Evolutionary conservation across 2,797 vertebrate species (phyloP), one percentile per base, ranked within the genome.

Genomic region (Mionectes olivaceus): DNA sequence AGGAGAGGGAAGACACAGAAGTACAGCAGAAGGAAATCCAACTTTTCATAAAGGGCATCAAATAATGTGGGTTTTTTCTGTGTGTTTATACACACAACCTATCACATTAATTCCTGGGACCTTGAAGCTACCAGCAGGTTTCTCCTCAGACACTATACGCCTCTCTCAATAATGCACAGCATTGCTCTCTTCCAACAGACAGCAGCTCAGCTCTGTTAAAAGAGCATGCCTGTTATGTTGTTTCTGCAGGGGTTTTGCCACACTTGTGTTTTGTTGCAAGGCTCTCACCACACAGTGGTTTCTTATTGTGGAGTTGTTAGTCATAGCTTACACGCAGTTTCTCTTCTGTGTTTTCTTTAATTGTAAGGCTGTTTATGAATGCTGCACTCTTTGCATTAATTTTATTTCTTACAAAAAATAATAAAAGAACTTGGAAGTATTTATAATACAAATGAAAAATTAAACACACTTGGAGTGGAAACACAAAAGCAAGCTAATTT

Each of bases 311-410:
- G 64, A 74, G 50, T 18, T 70, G 80, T 95, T 93, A 94, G 78
- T 94, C 88, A 93, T 13, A 28, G 80, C 88, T 94, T 93, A 84
- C 39, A 64, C 0, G 0, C 63, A 80, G 64, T 95, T 91, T 93
- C 90, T 94, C 83, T 84, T 96, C 85, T 83, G 39, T 84, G 68
- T 88, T 94, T 96, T 90, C 85, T 82, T 92, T 90, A 89, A 85
- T 76, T 65, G 56, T 23, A 65, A 0, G 22, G 33, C 63, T 93
- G 84, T 80, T 90, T 89, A 90, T 37, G 61, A 89, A 67, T 3
- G 9, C 71, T 68, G 32, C 21, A 43, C 61, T 90, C 73, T 93
- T 84, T 60, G 79, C 37, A 74, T 83, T 96, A 33, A 56, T 73
- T 90, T 89, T 75, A 44, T 78, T 77, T 88, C 68, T 83, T 80